These are phyloP conservation scores for Esperia sulphurella DNA, from an alignment of 2,888 invertebrate genomes.

Conservation along the genomic window DNA sequence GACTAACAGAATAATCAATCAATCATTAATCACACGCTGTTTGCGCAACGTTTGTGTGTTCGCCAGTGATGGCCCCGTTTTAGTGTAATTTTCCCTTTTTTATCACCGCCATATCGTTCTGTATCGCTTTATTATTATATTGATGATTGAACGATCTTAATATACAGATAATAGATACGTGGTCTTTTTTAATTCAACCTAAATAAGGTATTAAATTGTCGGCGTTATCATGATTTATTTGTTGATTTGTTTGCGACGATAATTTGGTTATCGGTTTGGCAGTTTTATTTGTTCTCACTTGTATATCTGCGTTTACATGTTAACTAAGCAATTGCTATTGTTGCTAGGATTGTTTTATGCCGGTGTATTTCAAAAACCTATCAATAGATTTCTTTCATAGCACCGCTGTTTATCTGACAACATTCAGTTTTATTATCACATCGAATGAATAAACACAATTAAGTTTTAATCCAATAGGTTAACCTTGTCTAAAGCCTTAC, in stretches of 20 bases:
- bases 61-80: slow-evolving; percentile 38
- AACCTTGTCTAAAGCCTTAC: no score
- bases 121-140: slow-evolving; percentile 27
- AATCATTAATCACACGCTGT: slow-evolving; percentile 58
- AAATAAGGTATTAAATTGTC: slow-evolving; percentile 29
- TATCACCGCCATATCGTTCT: slow-evolving; percentile 34
- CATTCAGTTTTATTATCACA: no score
- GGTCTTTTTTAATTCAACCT: slow-evolving; percentile 38
- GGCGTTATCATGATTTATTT: slow-evolving; percentile 28
- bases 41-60: slow-evolving; percentile 43
- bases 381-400: no score
- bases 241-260: slow-evolving; percentile 14
- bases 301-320: background rate
- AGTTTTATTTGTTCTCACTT: background rate
- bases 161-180: slow-evolving; percentile 34
- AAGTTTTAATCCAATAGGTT: no score
- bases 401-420: no score
- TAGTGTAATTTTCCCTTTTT: slow-evolving; percentile 44
- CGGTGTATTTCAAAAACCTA: no score
- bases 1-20: slow-evolving; percentile 54
- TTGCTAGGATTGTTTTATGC: no score
- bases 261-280: slow-evolving; percentile 13
- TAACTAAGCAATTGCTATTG: no score
- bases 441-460: no score
- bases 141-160: slow-evolving; percentile 39